phyloP scores from a whole-genome alignment of 2,888 invertebrate species.

The Lasioglossum lativentre region DNA sequence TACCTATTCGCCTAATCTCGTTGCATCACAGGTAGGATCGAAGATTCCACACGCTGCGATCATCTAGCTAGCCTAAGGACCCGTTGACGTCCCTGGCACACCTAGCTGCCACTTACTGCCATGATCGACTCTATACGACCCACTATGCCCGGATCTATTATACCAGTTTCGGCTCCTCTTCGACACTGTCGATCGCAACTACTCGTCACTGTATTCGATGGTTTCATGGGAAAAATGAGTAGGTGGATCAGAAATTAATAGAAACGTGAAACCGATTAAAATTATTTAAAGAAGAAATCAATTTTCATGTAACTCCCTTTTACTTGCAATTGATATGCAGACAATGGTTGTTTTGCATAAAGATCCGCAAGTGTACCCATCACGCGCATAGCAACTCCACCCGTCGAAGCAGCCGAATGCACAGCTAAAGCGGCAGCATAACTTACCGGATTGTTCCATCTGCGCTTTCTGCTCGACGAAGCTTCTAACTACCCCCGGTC shows the following conservation, averaged over 20 bases:
- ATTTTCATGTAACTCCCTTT: background rate
- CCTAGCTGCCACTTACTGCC: background rate
- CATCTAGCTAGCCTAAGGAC: background rate
- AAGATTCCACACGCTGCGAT: background rate
- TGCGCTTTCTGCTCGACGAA: constrained; percentile 12
- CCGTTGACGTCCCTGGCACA: background rate
- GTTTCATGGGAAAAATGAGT: too few species aligned
- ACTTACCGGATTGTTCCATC: background rate
- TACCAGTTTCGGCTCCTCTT: background rate
- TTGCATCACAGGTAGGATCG: background rate
- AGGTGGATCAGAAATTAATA: too few species aligned
- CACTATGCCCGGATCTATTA: background rate
- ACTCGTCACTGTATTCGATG: background rate
- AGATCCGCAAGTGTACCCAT: background rate
- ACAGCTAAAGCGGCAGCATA: background rate
- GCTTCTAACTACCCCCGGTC: background rate
- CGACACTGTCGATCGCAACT: background rate
- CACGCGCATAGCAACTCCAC: background rate
- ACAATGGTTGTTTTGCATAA: background rate
- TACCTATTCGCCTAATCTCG: constrained; percentile 17
- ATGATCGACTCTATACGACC: background rate
- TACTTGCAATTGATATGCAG: too few species aligned
- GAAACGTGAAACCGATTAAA: too few species aligned
- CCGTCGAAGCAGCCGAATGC: background rate
- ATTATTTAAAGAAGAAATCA: background rate